Percentiles rank a stretch among this genome's conserved stretches.
These are phyloP conservation scores for Phalacrocorax carbo DNA, from an alignment of 2,113 vertebrate genomes.

Conservation along the genomic window DNA sequence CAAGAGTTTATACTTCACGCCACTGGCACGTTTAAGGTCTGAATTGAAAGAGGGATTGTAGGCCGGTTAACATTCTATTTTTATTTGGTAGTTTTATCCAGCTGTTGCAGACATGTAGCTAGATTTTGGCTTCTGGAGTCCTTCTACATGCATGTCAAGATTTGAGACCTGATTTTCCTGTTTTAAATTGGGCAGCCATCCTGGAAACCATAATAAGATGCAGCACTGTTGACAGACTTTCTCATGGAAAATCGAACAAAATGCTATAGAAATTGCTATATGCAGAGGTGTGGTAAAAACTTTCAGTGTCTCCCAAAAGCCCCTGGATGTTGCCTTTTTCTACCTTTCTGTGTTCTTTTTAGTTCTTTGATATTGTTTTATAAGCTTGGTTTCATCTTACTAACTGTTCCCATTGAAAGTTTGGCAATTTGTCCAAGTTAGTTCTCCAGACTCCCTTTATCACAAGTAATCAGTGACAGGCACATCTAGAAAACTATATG, in stretches of 20 bases:
- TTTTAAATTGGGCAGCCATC: constrained; percentile 17
- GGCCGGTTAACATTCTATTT: background rate
- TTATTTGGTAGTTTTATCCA: constrained; percentile 6
- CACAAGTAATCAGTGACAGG: background rate
- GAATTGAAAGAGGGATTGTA: background rate
- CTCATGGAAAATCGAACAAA: constrained; percentile 15
- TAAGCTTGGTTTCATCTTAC: background rate
- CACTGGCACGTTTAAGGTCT: background rate
- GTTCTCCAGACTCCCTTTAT: background rate
- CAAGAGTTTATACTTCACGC: background rate
- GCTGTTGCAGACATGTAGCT: background rate
- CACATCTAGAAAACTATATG: background rate
- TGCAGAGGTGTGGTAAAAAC: background rate
- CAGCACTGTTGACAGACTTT: constrained; percentile 11
- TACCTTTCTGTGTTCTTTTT: background rate
- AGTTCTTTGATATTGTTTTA: background rate
- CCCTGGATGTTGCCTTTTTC: background rate
- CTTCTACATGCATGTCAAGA: background rate
- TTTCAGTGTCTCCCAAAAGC: background rate
- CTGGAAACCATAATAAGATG: constrained; percentile 47
- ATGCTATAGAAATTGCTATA: background rate
- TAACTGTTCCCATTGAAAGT: background rate
- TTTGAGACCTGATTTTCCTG: constrained; percentile 28
- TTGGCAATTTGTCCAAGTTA: background rate
- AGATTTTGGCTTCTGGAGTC: constrained; percentile 9